Base-by-base conservation (phyloP, 2,797 vertebrate genomes). In the Esox masquinongy region DNA sequence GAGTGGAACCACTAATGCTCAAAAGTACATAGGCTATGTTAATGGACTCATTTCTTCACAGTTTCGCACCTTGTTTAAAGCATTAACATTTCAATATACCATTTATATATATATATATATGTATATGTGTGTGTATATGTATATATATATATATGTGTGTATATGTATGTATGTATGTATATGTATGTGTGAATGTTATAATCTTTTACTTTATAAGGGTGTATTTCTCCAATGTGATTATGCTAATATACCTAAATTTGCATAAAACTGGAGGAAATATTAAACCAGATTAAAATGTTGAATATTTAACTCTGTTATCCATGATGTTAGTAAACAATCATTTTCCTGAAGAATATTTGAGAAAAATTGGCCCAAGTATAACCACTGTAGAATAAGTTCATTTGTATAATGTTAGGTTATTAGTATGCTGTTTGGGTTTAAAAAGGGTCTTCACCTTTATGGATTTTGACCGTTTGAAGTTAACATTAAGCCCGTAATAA, bases 201-300 rank as follows among this genome's bases (percentile, higher is more conserved):
- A 93, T 92, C 91, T 95, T 92, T 92, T 84, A 92, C 93, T 94
- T 93, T 92, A 91, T 92, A 94, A 92, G 91, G 91, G 93, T 93
- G 91, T 93, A 92, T 92, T 61, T 91, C 88, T 91, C 87, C 92
- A 95, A 95, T 94, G 92, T 93, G 94, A 95, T 95, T 95, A 95
- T 95, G 94, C 93, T 94, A 95, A 95, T 94, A 85, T 83, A 77
- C 85, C 84, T 51, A 79, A 72, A 94, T 95, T 95, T 95, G 92
- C 94, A 95, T 95, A 95, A 95, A 94, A 93, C 92, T 87, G 90
- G 88, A 90, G 90, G 86, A 93, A 94, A 93, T 94, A 93, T 94
- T 94, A 94, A 94, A 94, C 91, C 92, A 91, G 93, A 95, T 95
- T 95, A 95, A 93, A 92, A 90, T 89, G 88, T 89, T 79, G 93